Evolutionary conservation across 2,797 vertebrate species (phyloP), one percentile per base, ranked within the genome.

Genomic region (Tiaroga cobitis): DNA sequence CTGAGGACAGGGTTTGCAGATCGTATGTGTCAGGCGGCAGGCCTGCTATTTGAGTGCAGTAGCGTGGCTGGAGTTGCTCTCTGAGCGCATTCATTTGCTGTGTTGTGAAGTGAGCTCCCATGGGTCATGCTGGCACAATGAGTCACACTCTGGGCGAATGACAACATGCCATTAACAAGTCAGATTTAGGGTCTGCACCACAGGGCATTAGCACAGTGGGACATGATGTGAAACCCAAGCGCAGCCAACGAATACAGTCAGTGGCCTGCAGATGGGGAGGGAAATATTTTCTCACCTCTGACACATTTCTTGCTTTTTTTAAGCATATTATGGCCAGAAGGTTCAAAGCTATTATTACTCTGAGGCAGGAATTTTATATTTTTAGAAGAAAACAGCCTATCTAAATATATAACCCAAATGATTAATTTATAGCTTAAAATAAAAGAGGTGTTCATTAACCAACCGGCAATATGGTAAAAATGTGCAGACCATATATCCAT

Each of bases 131-230:
- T 76, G 59, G 61, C 51, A 81, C 65, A 72, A 49, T 67, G 67
- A 85, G 84, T 87, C 80, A 87, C 78, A 76, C 85, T 78, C 68
- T 41, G 75, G 59, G 24, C 49, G 13, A 84, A 72, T 46, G 84
- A 81, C 80, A 73, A 85, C 76, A 80, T 70, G 46, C 72, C 76
- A 87, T 87, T 88, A 89, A 68, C 59, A 67, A 84, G 73, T 83
- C 72, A 83, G 87, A 85, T 88, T 81, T 83, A 88, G 49, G 67
- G 41, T 65, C 26, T 67, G 65, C 46, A 73, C 81, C 75, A 68
- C 70, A 65, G 46, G 72, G 70, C 26, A 69, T 75, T n/a, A 56
- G 65, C 49, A 76, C 34, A 69, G 73, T 7, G 59, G 54, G 61
- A 82, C 65, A 56, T 69, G 79, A 82, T 43, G 26, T 61, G 49